Base-by-base conservation (phyloP, 2,888 invertebrate species). In the Andricus curvator region DNA sequence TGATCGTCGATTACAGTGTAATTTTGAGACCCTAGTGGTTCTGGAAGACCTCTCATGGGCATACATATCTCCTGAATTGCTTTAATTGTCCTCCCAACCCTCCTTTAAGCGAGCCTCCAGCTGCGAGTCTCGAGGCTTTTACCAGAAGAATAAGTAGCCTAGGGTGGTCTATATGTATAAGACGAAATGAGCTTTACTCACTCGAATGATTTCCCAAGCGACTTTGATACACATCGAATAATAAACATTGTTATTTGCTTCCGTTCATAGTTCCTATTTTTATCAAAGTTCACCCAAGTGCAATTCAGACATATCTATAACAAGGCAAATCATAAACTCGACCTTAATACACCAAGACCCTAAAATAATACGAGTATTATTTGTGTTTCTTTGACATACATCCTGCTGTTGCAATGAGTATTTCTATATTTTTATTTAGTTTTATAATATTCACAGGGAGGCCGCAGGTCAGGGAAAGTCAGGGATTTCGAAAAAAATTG, bases 41-140 rank as follows among this genome's bases (percentile, higher is more conserved):
- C n/a, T 68, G 11, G 13, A 9, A 68, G 15, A 6, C 48, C 25
- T 48, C 29, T 68, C 48, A 48, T 48, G 68, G 29, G 48, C 25
- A 44, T 48, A 29, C 25, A 25, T 48, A 68, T 68, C 48, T 68
- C 22, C 25, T 25, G 17, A 68, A 68, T 68, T 68, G 68, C 44
- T 68, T 48, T 51, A 68, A 68, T 68, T 68, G 41, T 68, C 48
- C 48, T 20, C 48, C 68, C 25, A 68, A 25, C 15, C 15, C 48
- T 48, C 29, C 48, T 4, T 25, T 25, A 68, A 29, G 11, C 15
- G 25, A 48, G 48, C 20, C 48, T 68, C 44, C 48, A 15, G 44
- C 25, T 48, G 22, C 8, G 48, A 17, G 25, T 25, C 22, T 68
- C 17, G 17, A 68, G 48, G 25, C 17, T 25, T 68, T 68, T 25